A percentile compares a stretch with the other conserved stretches of the same genome.
Evolutionary conservation across 2,888 invertebrate genomes (phyloP).

Genomic region (Drosophila ustulata): DNA sequence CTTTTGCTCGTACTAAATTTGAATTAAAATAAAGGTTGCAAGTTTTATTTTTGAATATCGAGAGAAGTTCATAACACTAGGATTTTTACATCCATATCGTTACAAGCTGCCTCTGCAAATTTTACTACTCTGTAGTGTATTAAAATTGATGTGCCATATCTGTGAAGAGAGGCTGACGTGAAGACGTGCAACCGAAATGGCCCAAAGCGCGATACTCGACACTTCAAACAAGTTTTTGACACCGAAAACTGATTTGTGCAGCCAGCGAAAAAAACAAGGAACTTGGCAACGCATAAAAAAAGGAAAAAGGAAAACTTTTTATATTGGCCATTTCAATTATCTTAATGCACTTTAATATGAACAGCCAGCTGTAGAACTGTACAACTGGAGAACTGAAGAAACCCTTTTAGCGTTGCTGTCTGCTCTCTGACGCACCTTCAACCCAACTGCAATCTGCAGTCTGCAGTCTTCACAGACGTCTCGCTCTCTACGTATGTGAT

Average conservation of each 20-base stretch:
- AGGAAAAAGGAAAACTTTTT: constrained; percentile 74
- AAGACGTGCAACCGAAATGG: constrained; percentile 62
- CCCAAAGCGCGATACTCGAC: constrained; percentile 79
- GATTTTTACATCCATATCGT: background rate
- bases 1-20: no score
- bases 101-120: background rate
- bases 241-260: constrained; percentile 57
- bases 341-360: constrained; percentile 81
- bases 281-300: constrained; percentile 4
- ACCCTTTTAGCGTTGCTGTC: constrained; percentile 75
- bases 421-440: constrained; percentile 56
- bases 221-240: constrained; percentile 79
- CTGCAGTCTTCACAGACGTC: constrained; percentile 2
- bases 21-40: background rate
- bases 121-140: background rate
- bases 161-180: constrained; percentile 35
- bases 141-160: constrained; percentile 34
- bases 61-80: no score
- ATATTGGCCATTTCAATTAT: constrained; percentile 83
- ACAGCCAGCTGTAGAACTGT: constrained; percentile 36
- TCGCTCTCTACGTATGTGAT: constrained; percentile 49
- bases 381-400: constrained; percentile 6
- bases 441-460: background rate
- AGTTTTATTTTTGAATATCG: no score
- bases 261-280: constrained; percentile 9